Evolutionary conservation across 2,888 invertebrate species (phyloP), one percentile per base, ranked within the genome.

Genomic region (Trissonchulus latispiculum): DNA sequence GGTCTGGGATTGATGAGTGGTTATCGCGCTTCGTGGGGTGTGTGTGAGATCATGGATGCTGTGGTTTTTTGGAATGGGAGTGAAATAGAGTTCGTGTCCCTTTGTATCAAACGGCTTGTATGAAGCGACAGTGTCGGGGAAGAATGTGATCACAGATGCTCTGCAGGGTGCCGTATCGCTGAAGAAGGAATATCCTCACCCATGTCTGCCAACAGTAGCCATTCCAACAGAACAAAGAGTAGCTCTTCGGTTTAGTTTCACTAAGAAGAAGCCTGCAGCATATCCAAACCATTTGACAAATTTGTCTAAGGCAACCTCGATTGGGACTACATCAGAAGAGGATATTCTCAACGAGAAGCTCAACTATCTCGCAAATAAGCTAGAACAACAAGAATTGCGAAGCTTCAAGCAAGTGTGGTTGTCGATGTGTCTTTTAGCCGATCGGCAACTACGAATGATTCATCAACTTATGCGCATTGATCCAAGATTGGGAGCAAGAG

Each of bases 1-100:
- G 70, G 37, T 48, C 29, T 70, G 3, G 70, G 70, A 3, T 36
- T 33, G 15, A 70, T 32, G 3, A 36, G 70, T 33, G 70, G 70
- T 28, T 70, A 48, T 37, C 48, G 2, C 2, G 18, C 48, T 28
- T n/a, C 8, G 2, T n/a, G 8, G 2, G 70, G 70, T 37, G 18
- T 33, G 2, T 70, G 70, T 37, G 31, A 18, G 3, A 37, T 3
- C 2, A 3, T 2, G 3, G 48, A n/a, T 8, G 37, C 35, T 3
- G 36, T 36, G 8, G 37, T 70, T 36, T 3, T 70, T 2, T 70
- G 70, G 70, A 37, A 36, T 2, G 23, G 35, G 28, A 37, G 23
- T 3, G 36, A 15, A 15, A 18, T 37, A 2, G 29, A 31, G 37
- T 28, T 2, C 3, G 8, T 70, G 70, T 31, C 15, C 15, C 2